Evolutionary conservation across 2,888 invertebrate genomes (phyloP).

Genomic region (Acronicta alni): DNA sequence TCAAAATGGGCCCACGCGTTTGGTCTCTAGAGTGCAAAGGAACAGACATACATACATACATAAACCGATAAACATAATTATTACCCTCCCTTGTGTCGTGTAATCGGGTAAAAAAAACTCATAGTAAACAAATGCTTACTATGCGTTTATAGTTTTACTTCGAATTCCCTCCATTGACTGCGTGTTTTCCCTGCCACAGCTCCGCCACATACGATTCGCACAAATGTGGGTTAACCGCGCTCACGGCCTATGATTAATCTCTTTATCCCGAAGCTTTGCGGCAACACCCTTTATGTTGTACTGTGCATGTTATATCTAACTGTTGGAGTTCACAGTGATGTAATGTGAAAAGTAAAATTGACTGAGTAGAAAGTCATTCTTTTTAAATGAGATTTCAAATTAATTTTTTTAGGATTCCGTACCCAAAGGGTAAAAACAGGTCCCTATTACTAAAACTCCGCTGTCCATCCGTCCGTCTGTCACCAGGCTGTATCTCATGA

Average conservation of each 20-base stretch:
- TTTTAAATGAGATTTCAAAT: slow-evolving; percentile 1
- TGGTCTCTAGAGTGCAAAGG: too few relatives aligned
- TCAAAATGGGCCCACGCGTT: too few relatives aligned
- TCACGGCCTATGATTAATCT: slow-evolving; percentile 63
- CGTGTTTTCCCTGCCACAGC: slow-evolving; percentile 35
- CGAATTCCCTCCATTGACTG: slow-evolving; percentile 29
- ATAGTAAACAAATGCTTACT: neutral
- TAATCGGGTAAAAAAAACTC: too few relatives aligned
- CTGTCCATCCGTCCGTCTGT: too few relatives aligned
- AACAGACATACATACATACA: too few relatives aligned
- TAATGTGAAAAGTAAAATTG: neutral
- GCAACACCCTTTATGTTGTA: slow-evolving; percentile 49
- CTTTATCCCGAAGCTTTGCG: slow-evolving; percentile 60
- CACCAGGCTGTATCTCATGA: too few relatives aligned
- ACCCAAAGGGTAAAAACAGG: too few relatives aligned
- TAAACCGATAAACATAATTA: too few relatives aligned
- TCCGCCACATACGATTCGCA: slow-evolving; percentile 40
- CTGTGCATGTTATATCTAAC: slow-evolving; percentile 37
- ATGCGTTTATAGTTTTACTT: slow-evolving; percentile 6
- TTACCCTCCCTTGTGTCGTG: too few relatives aligned
- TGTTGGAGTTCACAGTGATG: slow-evolving; percentile 17
- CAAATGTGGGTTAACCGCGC: slow-evolving; percentile 56
- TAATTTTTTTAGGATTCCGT: too few relatives aligned
- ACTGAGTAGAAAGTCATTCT: neutral
- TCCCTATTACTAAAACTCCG: too few relatives aligned